A percentile compares a stretch with the other conserved stretches of the same genome.
Conservation (phyloP, 2,113 vertebrate genomes). For the Ciconia maguari region DNA sequence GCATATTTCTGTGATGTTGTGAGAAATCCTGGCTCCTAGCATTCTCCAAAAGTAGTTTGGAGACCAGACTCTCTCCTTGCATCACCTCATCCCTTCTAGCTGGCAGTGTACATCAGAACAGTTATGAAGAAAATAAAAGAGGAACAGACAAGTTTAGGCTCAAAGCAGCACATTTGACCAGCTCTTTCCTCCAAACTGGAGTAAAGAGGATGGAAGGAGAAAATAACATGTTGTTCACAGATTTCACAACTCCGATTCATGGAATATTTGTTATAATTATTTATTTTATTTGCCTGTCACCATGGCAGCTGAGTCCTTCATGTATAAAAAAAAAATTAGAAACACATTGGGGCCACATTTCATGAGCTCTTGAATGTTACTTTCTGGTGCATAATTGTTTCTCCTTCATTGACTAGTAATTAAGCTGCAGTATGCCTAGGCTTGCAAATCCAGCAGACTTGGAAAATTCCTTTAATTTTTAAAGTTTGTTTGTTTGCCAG, state of each 20-base stretch:
- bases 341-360: slow-evolving; percentile 35
- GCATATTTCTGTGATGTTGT: neutral
- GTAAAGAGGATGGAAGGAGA: slow-evolving; percentile 5
- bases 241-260: slow-evolving; percentile 30
- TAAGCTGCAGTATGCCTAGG: slow-evolving; percentile 41
- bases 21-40: neutral
- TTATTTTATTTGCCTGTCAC: slow-evolving; percentile 56
- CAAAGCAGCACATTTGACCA: neutral
- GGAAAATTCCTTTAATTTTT: slow-evolving; percentile 69
- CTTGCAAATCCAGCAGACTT: slow-evolving; percentile 48
- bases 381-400: slow-evolving; percentile 42
- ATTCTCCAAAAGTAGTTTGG: neutral
- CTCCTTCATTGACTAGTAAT: slow-evolving; percentile 56
- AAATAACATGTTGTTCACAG: slow-evolving; percentile 26
- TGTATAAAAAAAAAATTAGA: neutral
- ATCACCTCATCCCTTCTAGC: neutral
- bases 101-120: neutral
- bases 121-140: neutral
- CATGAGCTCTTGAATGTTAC: neutral
- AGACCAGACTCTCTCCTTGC: neutral
- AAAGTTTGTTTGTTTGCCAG: slow-evolving; percentile 62
- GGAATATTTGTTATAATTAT: slow-evolving; percentile 56
- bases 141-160: neutral
- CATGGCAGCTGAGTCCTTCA: slow-evolving; percentile 38
- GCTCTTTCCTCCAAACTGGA: neutral